These are phyloP conservation scores for Strigops habroptila DNA, from an alignment of 2,113 vertebrate genomes.

Conservation along the genomic window DNA sequence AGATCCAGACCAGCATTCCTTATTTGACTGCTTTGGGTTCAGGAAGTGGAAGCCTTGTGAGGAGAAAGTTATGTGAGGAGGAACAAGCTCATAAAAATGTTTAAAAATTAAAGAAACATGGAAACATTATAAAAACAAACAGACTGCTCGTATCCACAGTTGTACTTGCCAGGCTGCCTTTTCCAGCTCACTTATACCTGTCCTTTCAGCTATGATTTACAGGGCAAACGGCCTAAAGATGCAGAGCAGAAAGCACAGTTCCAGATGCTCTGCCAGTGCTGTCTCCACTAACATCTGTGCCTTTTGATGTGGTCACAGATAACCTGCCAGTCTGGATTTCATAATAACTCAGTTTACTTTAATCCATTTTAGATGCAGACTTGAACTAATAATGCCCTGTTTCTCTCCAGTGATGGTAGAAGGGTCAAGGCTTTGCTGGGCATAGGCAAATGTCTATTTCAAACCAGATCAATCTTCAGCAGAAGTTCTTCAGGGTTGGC, in stretches of 20 bases:
- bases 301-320: background rate
- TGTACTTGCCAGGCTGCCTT: background rate
- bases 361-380: background rate
- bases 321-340: background rate
- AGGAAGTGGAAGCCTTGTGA: background rate
- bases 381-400: background rate
- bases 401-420: background rate
- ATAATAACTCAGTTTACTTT: background rate
- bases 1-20: background rate
- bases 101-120: background rate
- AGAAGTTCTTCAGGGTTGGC: background rate
- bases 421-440: rapidly evolving
- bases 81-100: background rate
- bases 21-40: background rate
- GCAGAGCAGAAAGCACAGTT: background rate
- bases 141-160: background rate
- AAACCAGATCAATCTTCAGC: background rate
- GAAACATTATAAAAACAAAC: background rate
- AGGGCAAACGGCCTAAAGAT: background rate
- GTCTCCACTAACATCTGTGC: background rate
- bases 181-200: background rate
- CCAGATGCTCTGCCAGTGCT: background rate
- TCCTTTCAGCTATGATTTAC: background rate
- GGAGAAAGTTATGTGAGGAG: background rate
- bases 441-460: background rate